Base-by-base conservation (phyloP, 1,140 invertebrate species). In the Galleria mellonella region DNA sequence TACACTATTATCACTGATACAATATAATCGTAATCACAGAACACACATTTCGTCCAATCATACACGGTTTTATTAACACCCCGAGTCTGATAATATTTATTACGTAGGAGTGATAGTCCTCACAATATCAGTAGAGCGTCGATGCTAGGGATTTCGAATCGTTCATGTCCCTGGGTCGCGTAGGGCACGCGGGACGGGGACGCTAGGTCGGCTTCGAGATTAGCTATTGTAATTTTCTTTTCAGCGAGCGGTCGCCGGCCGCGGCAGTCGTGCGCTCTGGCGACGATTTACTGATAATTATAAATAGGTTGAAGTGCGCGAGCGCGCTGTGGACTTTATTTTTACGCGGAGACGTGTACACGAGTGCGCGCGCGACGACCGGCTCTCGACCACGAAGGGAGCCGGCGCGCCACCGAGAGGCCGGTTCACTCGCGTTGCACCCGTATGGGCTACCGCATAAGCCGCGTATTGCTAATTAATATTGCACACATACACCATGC, bases 211-310 rank as follows among this genome's bases (percentile, higher is more conserved):
- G 36, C 37, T 55, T 55, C 47, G 57, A 51, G 55, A 58, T 67
- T 62, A 54, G 39, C 43, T 49, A 66, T 59, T 58, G 60, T 70
- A 37, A 51, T 52, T 52, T 55, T 71, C 62, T 77, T 78, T 74
- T 77, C 59, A 61, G 62, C 71, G 65, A 78, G 66, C 69, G 64
- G 62, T 66, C 62, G 69, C 64, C 65, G 65, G 48, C 55, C 58
- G 69, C 73, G 68, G 70, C 72, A 72, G 74, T 78, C 81, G 72
- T 74, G 73, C 71, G 69, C 72, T 61, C 66, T 67, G 62, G 64
- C 72, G 55, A 62, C 68, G 76, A 72, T 84, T 84, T 83, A 84
- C 81, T 84, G 79, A 84, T 84, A 84, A 84, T 84, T 82, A 82
- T 82, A 84, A 81, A 84, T 82, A 72, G 71, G 69, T 83, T 71